A percentile compares a stretch with the other conserved stretches of the same genome.
These are phyloP conservation scores for Steinernema hermaphroditum DNA, from an alignment of 2,888 invertebrate genomes.

Conservation along the genomic window DNA sequence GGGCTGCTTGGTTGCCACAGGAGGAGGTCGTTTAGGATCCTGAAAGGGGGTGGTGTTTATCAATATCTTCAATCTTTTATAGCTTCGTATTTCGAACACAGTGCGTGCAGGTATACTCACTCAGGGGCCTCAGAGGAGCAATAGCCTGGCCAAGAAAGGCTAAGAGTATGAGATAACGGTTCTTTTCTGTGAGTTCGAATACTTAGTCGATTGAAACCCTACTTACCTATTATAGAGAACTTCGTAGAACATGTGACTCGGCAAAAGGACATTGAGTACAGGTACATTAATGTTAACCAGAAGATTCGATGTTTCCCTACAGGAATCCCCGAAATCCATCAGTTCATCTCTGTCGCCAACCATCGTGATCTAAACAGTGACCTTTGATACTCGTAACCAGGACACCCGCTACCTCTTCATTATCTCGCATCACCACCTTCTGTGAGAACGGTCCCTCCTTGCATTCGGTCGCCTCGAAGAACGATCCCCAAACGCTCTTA, in stretches of 20 bases:
- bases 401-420: background rate
- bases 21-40: constrained; percentile 63
- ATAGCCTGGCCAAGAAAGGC: too few relatives aligned
- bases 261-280: constrained; percentile 66
- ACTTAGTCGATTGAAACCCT: too few relatives aligned
- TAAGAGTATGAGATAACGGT: too few relatives aligned
- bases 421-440: constrained; percentile 11
- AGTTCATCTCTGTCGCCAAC: constrained; percentile 59
- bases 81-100: too few relatives aligned
- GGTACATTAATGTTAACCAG: constrained; percentile 67
- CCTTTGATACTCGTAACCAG: background rate
- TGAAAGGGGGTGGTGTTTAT: too few relatives aligned
- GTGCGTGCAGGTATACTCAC: too few relatives aligned
- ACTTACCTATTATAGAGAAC: constrained; percentile 69
- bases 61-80: too few relatives aligned
- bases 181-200: too few relatives aligned
- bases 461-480: constrained; percentile 6
- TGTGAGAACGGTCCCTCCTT: constrained; percentile 14
- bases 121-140: too few relatives aligned
- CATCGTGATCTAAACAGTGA: constrained; percentile 48
- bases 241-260: constrained; percentile 68
- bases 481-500: constrained; percentile 16
- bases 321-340: constrained; percentile 57
- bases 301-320: constrained; percentile 64
- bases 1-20: constrained; percentile 62